phyloP scores from a whole-genome alignment of 2,888 invertebrate genomes.

The Syritta pipiens region DNA sequence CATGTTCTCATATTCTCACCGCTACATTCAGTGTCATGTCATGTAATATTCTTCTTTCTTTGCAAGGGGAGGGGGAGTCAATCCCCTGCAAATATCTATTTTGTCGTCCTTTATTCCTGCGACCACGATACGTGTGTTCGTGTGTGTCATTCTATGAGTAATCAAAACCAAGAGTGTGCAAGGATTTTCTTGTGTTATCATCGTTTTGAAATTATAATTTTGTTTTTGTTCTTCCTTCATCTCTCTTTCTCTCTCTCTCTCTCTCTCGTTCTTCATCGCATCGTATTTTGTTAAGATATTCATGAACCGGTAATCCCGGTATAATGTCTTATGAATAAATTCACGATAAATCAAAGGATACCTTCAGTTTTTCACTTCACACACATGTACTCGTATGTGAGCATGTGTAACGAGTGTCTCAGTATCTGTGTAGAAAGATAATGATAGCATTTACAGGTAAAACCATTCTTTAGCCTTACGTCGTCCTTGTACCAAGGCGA shows the following conservation, averaged over 20 bases:
- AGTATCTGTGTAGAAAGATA: not conserved
- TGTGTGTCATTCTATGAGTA: too few relatives aligned
- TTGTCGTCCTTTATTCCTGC: too few relatives aligned
- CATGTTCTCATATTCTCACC: too few relatives aligned
- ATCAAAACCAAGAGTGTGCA: conserved; percentile 27
- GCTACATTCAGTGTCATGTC: too few relatives aligned
- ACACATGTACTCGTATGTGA: conserved; percentile 30
- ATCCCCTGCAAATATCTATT: too few relatives aligned
- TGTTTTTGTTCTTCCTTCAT: conserved; percentile 2
- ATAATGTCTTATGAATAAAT: conserved; percentile 62
- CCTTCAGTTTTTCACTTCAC: conserved; percentile 56
- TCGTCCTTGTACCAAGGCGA: not conserved
- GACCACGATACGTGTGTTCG: too few relatives aligned
- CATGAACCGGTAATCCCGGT: conserved; percentile 43
- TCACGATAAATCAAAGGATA: conserved; percentile 54
- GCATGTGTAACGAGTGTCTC: too few relatives aligned
- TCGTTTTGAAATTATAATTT: conserved; percentile 51
- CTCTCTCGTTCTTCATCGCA: not conserved
- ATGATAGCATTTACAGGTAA: conserved; percentile 16
- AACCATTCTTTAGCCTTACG: not conserved
- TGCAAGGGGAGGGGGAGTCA: too few relatives aligned
- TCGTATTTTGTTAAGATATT: conserved; percentile 28
- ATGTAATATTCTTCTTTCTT: too few relatives aligned
- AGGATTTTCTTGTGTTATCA: conserved; percentile 21
- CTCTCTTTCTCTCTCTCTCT: not conserved